Conservation (phyloP, 2,888 invertebrate genomes). For the Luffia ferchaultella region DNA sequence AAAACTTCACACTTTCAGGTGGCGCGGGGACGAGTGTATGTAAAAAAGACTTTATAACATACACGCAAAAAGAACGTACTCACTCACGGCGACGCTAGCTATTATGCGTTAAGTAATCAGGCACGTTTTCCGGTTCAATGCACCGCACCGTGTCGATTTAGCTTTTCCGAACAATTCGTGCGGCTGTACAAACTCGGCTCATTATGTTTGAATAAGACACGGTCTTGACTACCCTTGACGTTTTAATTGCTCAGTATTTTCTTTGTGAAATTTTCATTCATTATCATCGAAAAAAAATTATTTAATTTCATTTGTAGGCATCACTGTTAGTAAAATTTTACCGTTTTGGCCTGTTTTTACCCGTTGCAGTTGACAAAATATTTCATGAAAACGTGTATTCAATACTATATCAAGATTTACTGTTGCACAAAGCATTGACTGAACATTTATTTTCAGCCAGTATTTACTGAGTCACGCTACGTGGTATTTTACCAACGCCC, state of each 20-base stretch:
- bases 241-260: too few relatives aligned
- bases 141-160: slow-evolving; percentile 32
- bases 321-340: too few relatives aligned
- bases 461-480: background rate
- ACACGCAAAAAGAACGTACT: slow-evolving; percentile 41
- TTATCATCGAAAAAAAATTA: background rate
- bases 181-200: background rate
- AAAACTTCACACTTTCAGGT: background rate
- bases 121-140: slow-evolving; percentile 61
- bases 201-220: too few relatives aligned
- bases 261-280: slow-evolving; percentile 3
- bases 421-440: background rate
- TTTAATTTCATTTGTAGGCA: too few relatives aligned
- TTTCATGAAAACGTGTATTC: too few relatives aligned
- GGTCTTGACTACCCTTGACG: too few relatives aligned
- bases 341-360: too few relatives aligned
- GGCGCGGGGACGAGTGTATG: too few relatives aligned
- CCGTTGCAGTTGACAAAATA: too few relatives aligned
- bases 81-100: slow-evolving; percentile 12
- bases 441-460: background rate
- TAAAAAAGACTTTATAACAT: too few relatives aligned
- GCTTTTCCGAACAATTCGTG: slow-evolving; percentile 35
- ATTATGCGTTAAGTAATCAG: slow-evolving; percentile 51
- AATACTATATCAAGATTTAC: background rate
- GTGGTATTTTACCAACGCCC: background rate